A percentile compares a stretch with the other conserved stretches of the same genome.
Conservation (phyloP, 2,113 vertebrate species). For the Oncorhynchus masou region DNA sequence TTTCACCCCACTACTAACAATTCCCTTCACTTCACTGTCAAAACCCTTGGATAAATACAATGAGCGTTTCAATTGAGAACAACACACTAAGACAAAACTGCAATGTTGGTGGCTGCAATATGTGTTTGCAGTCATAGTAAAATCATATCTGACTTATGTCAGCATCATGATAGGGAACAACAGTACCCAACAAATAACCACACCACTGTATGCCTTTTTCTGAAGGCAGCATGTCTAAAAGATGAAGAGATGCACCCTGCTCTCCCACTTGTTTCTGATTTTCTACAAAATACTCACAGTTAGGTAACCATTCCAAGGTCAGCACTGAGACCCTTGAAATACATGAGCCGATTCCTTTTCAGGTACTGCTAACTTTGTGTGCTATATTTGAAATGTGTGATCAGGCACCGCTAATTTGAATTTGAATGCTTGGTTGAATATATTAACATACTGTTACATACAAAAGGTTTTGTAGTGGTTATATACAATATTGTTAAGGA, state of each 20-base stretch:
- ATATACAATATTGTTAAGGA: conserved; percentile 24
- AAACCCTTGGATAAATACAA: conserved; percentile 56
- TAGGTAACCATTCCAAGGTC: conserved; percentile 48
- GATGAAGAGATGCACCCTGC: conserved; percentile 29
- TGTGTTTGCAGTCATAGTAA: too few species aligned
- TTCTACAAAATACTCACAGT: conserved; percentile 15
- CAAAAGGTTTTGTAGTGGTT: conserved; percentile 35
- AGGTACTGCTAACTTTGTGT: conserved; percentile 27
- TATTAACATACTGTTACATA: conserved; percentile 37
- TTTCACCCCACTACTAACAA: conserved; percentile 49
- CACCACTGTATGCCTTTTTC: not conserved
- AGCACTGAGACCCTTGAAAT: conserved; percentile 14
- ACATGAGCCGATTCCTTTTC: conserved; percentile 7
- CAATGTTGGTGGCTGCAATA: not conserved
- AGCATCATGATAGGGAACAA: conserved; percentile 64
- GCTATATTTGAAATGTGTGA: conserved; percentile 45
- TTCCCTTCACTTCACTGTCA: conserved; percentile 57
- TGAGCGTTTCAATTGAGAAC: too few species aligned
- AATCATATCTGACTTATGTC: conserved; percentile 22
- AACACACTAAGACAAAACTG: too few species aligned
- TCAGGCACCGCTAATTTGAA: conserved; percentile 42
- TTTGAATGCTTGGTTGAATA: conserved; percentile 54
- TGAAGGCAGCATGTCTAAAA: conserved; percentile 50
- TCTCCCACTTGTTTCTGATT: conserved; percentile 39
- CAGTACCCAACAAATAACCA: conserved; percentile 51